phyloP scores from a whole-genome alignment of 2,797 vertebrate genomes.

The Clarias fuscus region DNA sequence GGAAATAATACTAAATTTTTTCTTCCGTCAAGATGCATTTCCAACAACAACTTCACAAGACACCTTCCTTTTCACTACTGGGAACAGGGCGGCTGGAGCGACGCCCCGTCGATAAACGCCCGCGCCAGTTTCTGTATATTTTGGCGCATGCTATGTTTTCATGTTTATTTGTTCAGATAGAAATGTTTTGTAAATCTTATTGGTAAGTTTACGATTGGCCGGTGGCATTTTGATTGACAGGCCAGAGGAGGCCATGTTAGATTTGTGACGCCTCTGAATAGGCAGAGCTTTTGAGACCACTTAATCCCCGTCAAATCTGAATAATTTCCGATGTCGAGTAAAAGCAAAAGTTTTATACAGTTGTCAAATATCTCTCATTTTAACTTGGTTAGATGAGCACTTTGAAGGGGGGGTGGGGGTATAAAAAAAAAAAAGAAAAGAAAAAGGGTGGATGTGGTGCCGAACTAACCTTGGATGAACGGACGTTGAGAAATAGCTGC shows the following conservation, averaged over 20 bases:
- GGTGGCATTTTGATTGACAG: neutral
- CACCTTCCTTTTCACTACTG: too few relatives aligned
- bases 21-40: too few relatives aligned
- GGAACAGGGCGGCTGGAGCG: too few relatives aligned
- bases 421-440: too few relatives aligned
- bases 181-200: neutral
- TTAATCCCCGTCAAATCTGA: neutral
- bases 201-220: neutral
- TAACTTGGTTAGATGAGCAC: neutral
- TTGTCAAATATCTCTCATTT: neutral
- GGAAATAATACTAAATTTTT: too few relatives aligned
- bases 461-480: slow-evolving; percentile 36
- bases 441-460: neutral
- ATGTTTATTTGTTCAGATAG: neutral
- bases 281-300: neutral
- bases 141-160: too few relatives aligned
- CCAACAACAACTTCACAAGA: too few relatives aligned
- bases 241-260: neutral
- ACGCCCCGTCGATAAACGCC: too few relatives aligned
- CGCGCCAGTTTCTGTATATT: too few relatives aligned
- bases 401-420: neutral
- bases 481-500: slow-evolving; percentile 46
- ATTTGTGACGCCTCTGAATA: neutral
- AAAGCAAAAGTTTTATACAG: neutral
- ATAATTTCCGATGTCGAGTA: neutral